Evolutionary conservation across 2,888 invertebrate species (phyloP).

Genomic region (Thera obeliscata): DNA sequence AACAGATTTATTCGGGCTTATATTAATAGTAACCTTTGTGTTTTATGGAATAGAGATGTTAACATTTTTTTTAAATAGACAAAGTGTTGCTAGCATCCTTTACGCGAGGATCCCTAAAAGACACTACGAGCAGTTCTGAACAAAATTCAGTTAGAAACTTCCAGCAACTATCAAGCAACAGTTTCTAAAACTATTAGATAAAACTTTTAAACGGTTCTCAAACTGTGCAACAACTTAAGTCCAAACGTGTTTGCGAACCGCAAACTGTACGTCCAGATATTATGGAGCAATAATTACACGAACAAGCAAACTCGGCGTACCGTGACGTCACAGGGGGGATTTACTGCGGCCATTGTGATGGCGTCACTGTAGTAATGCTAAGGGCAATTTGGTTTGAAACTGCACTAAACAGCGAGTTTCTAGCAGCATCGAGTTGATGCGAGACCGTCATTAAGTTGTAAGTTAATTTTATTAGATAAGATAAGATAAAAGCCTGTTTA

Average conservation of each 20-base stretch:
- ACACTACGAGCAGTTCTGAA: neutral
- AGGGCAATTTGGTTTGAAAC: conserved; percentile 2
- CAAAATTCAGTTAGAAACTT: conserved; percentile 4
- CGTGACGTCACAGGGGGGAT: conserved; percentile 21
- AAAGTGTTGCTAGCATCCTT: neutral
- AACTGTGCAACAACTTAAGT: conserved; percentile 20
- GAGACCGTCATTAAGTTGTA: no score
- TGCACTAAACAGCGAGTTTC: neutral
- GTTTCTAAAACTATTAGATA: conserved; percentile 20
- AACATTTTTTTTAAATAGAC: no score
- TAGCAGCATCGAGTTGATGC: neutral
- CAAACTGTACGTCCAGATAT: conserved; percentile 29
- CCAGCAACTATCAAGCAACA: conserved; percentile 9
- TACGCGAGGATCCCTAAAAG: neutral
- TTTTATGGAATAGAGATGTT: no score
- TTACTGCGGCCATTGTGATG: neutral
- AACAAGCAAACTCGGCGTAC: conserved; percentile 29
- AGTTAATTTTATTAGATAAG: no score
- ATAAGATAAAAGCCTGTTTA: no score
- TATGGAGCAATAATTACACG: conserved; percentile 37
- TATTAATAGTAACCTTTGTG: no score
- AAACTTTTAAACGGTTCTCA: conserved; percentile 25
- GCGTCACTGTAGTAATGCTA: conserved; percentile 45
- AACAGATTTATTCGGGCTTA: no score
- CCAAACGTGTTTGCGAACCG: conserved; percentile 27